Percentiles rank a stretch among this genome's conserved stretches.
Conservation (phyloP, 2,888 invertebrate species). For the Parnassius glacialis region DNA sequence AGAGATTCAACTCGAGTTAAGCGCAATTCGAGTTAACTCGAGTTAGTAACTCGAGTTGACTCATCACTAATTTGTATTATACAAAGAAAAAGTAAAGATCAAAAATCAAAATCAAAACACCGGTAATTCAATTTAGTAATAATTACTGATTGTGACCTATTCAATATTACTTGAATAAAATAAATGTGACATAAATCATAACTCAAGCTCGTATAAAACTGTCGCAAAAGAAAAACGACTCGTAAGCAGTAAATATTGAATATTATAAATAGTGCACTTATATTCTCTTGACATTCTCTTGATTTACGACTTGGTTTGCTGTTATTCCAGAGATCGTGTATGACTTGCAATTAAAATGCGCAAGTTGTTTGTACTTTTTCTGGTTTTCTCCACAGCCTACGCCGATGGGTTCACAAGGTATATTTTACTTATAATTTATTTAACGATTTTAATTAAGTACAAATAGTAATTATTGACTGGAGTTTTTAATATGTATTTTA, state of each 20-base stretch:
- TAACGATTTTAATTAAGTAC: background rate
- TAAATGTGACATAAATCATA: conserved; percentile 12
- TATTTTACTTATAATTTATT: background rate
- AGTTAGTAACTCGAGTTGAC: too few relatives aligned
- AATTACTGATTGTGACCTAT: conserved; percentile 4
- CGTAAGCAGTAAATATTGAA: conserved; percentile 16
- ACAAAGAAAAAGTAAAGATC: too few relatives aligned
- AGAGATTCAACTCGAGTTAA: too few relatives aligned
- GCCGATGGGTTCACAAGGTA: conserved; percentile 57
- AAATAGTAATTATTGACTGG: too few relatives aligned
- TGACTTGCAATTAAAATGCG: conserved; percentile 55
- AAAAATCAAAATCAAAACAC: background rate
- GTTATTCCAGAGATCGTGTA: conserved; percentile 30
- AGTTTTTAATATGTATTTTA: too few relatives aligned
- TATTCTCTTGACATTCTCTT: too few relatives aligned
- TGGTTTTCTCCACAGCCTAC: conserved; percentile 50
- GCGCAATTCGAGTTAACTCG: too few relatives aligned
- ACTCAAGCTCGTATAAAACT: background rate
- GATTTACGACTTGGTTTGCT: background rate
- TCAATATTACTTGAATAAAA: conserved; percentile 7
- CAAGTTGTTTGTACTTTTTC: conserved; percentile 45
- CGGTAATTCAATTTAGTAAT: conserved; percentile 26
- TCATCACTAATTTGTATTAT: too few relatives aligned
- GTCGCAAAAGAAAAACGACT: background rate
- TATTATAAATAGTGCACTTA: background rate